Evolutionary conservation across 1,140 invertebrate species (phyloP).

Genomic region (Sitophilus oryzae): DNA sequence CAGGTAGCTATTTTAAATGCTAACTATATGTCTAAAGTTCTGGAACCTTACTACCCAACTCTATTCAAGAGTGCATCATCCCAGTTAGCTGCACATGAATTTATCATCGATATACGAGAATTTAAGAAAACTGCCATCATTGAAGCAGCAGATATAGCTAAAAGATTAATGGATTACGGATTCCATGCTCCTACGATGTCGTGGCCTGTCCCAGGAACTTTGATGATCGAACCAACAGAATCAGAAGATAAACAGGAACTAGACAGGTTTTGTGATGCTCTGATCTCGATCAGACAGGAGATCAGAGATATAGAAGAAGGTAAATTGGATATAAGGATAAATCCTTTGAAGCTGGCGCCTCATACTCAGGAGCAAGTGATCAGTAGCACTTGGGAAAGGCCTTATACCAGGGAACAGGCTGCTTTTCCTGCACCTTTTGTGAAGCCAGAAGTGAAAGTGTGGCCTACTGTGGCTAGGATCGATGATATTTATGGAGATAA

Average conservation of each 20-base stretch:
- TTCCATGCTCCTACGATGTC: conserved; percentile 99
- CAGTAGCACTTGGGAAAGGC: conserved; percentile 81
- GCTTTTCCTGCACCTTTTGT: conserved; percentile 91
- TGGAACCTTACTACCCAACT: conserved; percentile 86
- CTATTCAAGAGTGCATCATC: conserved; percentile 77
- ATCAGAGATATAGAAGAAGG: conserved; percentile 92
- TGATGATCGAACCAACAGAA: conserved; percentile 99
- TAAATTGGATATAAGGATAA: conserved; percentile 73
- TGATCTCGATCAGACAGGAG: conserved; percentile 90
- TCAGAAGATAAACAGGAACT: conserved; percentile 94
- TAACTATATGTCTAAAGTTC: conserved; percentile 93
- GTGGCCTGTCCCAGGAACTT: conserved; percentile 91
- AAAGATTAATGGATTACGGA: conserved; percentile 95
- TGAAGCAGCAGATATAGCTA: conserved; percentile 96
- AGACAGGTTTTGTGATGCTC: conserved; percentile 92
- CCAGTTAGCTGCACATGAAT: conserved; percentile 92
- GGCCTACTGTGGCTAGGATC: conserved; percentile 94
- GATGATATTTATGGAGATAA: conserved; percentile 98
- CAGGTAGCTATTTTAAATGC: conserved; percentile 98
- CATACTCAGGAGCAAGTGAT: conserved; percentile 88
- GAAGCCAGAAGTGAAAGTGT: conserved; percentile 81
- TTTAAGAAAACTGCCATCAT: conserved; percentile 93
- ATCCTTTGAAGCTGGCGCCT: conserved; percentile 94
- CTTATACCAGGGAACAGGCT: conserved; percentile 88
- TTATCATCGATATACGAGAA: conserved; percentile 92